Evolutionary conservation across 2,113 vertebrate genomes (phyloP), one percentile per base, ranked within the genome.

Genomic region (Tiliqua scincoides): DNA sequence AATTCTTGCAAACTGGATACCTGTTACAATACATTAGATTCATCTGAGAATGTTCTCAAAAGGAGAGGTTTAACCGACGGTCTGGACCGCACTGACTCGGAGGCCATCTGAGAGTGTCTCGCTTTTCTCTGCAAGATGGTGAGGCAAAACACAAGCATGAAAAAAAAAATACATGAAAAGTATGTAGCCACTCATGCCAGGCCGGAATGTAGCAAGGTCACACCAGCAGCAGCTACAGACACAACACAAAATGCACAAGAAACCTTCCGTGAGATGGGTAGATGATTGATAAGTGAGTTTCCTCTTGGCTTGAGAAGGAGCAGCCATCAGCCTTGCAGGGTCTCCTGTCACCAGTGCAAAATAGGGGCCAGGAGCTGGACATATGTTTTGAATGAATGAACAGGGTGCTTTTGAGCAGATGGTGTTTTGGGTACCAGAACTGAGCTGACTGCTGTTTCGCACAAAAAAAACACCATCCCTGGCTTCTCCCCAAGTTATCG

Each of bases 41-140:
- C 98, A 90, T 99, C 98, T 98, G 98, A 99, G 98, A 99, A 99
- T 32, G 98, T 98, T 98, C 98, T 97, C 97, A 99, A 98, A 97
- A 99, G 98, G 95, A 99, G 98, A 93, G 98, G 98, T 97, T 96
- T 97, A 97, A 97, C 96, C 96, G 98, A 97, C 95, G 98, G 97
- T 96, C 91, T 96, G 96, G 98, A 61, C 95, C 96, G 97, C 95
- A 96, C 92, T 94, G 94, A 94, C 92, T 93, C 96, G 96, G 96
- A 96, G 84, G 84, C 94, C 93, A 91, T 97, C 94, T 97, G 97
- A 96, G 97, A 96, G 98, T 93, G 95, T 6, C 11, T 57, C 89
- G 88, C 95, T 96, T 97, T 97, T 95, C 96, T 98, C 99, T 99
- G 97, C 94, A 99, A 65, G 14, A 98, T 91, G 97, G 97, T 92